phyloP scores from a whole-genome alignment of 2,797 vertebrate species.

The Limosa lapponica region DNA sequence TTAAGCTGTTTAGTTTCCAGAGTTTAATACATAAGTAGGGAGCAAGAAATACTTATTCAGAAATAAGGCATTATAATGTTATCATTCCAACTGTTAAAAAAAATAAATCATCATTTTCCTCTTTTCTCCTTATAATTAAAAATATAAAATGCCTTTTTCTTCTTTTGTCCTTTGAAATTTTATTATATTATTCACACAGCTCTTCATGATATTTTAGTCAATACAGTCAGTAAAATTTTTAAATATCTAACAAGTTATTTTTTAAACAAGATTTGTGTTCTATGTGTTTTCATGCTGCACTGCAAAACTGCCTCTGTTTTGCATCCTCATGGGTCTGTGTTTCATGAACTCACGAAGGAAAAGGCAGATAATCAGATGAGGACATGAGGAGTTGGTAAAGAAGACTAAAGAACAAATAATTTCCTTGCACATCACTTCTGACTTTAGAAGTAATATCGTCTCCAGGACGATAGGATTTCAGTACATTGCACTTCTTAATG shows the following conservation, averaged over 20 bases:
- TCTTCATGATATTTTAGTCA: neutral
- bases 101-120: neutral
- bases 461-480: neutral
- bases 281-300: neutral
- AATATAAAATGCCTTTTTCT: neutral
- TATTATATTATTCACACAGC: neutral
- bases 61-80: neutral
- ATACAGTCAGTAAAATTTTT: neutral
- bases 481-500: neutral
- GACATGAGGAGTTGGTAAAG: neutral
- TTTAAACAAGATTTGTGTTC: neutral
- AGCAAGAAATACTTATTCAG: neutral
- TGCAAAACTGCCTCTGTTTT: neutral
- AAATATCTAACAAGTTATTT: neutral
- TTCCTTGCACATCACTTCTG: neutral
- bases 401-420: neutral
- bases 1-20: neutral
- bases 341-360: neutral
- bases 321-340: neutral
- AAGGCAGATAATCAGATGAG: neutral
- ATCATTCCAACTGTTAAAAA: neutral
- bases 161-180: neutral
- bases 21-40: neutral
- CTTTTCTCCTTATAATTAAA: neutral
- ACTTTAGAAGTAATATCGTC: neutral